Base-by-base conservation (phyloP, 1,140 invertebrate genomes). In the Mercenaria mercenaria region DNA sequence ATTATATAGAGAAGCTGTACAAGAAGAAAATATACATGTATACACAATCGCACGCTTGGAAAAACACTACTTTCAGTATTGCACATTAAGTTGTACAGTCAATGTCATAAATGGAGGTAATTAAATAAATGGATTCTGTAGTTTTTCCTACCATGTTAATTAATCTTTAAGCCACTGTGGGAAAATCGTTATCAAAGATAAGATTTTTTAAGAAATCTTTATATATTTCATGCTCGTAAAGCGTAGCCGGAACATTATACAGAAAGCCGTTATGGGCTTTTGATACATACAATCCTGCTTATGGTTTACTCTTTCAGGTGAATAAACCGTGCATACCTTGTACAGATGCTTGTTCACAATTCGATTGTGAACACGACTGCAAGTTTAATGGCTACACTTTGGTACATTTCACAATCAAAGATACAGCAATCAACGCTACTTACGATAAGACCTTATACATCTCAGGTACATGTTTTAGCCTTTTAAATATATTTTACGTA, bases 381-480 rank as follows among this genome's bases (percentile, higher is more conserved):
- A n/a, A n/a, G 18, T 29, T 41, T 18, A 43, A 39, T 43, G 59
- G 80, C 20, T 67, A 82, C 20, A 23, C 15, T 15, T 41, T 67
- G 4, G 37, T 67, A 23, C 34, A 26, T 0, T 82, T 82, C 39
- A 64, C 59, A 4, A 41, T 82, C 2, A 39, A 56, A 8, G 37
- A 82, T 67, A 10, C 11, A 11, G 52, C 23, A 64, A 8, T 82
- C 6, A 41, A 29, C 59, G 34, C 56, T 11, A 37, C 80, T 13
- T 64, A 39, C n/a, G 26, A 82, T n/a, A 2, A 47, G 13, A 23
- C 80, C 26, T 20, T 82, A 20, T 82, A 82, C 34, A 41, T 82
- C 4, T n/a, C 41, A 82, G 80, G 80, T 82, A 82, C 41, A 1
- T 74, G 13, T n/a, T n/a, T n/a, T n/a, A n/a, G n/a, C n/a, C n/a